Base-by-base conservation (phyloP, 2,113 vertebrate genomes). In the Sinocyclocheilus anophthalmus region DNA sequence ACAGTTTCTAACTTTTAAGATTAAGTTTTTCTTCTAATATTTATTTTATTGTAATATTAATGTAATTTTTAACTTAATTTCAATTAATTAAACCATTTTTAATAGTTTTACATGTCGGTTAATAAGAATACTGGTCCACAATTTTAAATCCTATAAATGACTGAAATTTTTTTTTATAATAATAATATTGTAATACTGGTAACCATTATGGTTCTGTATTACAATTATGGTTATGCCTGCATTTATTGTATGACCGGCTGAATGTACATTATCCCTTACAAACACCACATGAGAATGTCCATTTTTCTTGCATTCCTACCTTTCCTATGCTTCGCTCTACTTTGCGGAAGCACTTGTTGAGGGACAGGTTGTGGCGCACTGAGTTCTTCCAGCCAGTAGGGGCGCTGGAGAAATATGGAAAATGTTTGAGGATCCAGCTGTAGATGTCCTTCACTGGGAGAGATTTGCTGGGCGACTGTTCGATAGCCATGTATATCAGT, bases 331-430 rank as follows among this genome's bases (percentile, higher is more conserved):
- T 98, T 92, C 96, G 95, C 92, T 99, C 98, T 85, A 99, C 97
- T 93, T 99, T 99, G 88, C 96, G 96, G 95, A 99, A 99, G 96
- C 98, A 99, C 92, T 99, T 99, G 94, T 99, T 99, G 90, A 99
- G 92, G 83, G 98, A 99, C 76, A 99, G 95, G 94, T 99, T 99
- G 95, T 99, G 98, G 84, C 98, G 94, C 88, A 99, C 97, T 0
- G 98, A 99, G 95, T 99, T 99, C 95, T 99, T 99, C 98, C 98
- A 99, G 86, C 98, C 98, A 0, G 97, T 99, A 84, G 98, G 97
- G 22, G 98, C 97, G 0, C 96, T 99, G 90, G 97, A 97, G 13
- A 99, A 99, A 91, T 99, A 99, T 0, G 98, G 98, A 93, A 99
- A 99, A 91, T 97, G 96, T 90, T 99, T 96, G 87, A 99, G 95